Conservation (phyloP, 2,888 invertebrate species). For the Gymnocheta viridis region DNA sequence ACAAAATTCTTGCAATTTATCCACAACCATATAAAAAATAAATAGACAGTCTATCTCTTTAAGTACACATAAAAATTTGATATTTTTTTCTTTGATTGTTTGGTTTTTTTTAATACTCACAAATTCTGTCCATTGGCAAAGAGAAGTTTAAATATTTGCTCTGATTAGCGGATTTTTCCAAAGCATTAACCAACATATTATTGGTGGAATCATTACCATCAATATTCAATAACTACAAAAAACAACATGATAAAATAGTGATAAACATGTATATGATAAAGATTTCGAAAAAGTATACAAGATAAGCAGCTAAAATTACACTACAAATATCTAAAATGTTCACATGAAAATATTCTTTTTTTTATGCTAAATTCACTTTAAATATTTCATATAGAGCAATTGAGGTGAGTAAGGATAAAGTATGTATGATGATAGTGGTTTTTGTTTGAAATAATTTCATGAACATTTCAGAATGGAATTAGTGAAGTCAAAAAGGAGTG, state of each 20-base stretch:
- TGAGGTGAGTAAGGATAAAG: neutral
- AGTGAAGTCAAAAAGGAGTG: neutral
- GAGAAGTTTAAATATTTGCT: slow-evolving; percentile 81
- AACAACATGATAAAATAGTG: slow-evolving; percentile 69
- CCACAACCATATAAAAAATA: slow-evolving; percentile 76
- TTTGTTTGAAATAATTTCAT: neutral
- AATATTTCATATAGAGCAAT: neutral
- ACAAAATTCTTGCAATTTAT: slow-evolving; percentile 73
- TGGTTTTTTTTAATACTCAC: slow-evolving; percentile 75
- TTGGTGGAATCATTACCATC: slow-evolving; percentile 81
- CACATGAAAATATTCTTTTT: slow-evolving; percentile 12
- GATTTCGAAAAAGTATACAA: slow-evolving; percentile 47
- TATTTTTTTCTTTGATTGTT: slow-evolving; percentile 15
- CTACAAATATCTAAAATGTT: slow-evolving; percentile 35
- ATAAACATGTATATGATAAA: slow-evolving; percentile 66
- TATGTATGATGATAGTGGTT: neutral
- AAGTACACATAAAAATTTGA: slow-evolving; percentile 36
- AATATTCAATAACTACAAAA: slow-evolving; percentile 81
- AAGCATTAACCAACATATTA: slow-evolving; percentile 81
- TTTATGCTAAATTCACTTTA: neutral
- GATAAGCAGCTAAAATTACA: slow-evolving; percentile 35
- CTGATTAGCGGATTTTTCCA: slow-evolving; percentile 81
- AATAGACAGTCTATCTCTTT: slow-evolving; percentile 25
- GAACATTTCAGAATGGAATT: slow-evolving; percentile 28
- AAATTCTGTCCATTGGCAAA: slow-evolving; percentile 81